Evolutionary conservation across 2,888 invertebrate genomes (phyloP), one percentile per base, ranked within the genome.

Genomic region (Timandra comae): DNA sequence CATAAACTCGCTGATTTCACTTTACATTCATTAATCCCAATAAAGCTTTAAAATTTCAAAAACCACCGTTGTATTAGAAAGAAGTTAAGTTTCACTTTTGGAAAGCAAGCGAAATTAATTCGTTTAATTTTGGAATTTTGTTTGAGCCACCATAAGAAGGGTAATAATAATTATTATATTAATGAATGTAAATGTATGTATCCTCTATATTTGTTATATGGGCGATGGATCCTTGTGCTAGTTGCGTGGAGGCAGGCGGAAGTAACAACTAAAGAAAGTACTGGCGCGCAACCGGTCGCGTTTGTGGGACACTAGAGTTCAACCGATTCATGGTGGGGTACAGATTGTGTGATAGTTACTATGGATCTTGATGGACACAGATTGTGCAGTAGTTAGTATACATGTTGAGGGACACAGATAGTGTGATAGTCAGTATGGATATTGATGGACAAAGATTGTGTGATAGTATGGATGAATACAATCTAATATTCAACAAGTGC

Each of bases 231-330:
- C 78, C 78, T 70, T 72, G 72, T 66, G 62, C 65, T 51, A 57
- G 68, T 76, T 71, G 75, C 80, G 80, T 78, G 79, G 72, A 74
- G 72, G 79, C 76, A 65, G 65, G 69, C 82, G 84, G 84, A 84
- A 84, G 82, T 82, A 79, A 81, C 77, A 81, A 76, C 67, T 75
- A 81, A 77, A 80, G 84, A 82, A 84, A 84, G 84, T 81, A 78
- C 80, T 52, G 48, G 52, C 31, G 49, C 50, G 51, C 68, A 69
- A 84, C 82, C 82, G 81, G 82, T 84, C 74, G 70, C 58, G 63
- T 70, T 77, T 63, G 77, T 82, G 73, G 81, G 79, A 60, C 82
- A 79, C 26, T 43, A 28, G 57, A 62, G 59, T 56, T 65, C 59
- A 57, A 41, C 32, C 34, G 28, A 33, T 36, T 28, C 21, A 24